A percentile compares a stretch with the other conserved stretches of the same genome.
These are phyloP conservation scores for Poeciliopsis prolifica DNA, from an alignment of 2,113 vertebrate species.

Conservation along the genomic window DNA sequence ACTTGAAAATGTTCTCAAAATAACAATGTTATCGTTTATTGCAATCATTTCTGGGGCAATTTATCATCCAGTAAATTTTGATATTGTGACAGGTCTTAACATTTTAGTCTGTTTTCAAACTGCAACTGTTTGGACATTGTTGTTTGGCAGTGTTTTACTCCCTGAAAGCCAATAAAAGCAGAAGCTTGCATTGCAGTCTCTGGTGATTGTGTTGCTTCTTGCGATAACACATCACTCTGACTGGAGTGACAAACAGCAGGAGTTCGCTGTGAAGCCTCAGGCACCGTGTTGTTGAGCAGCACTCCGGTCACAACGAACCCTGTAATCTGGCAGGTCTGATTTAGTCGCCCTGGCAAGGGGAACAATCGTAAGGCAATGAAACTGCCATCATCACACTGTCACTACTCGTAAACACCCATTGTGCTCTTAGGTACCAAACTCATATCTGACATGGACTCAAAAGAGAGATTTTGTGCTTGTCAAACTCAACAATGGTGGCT, in stretches of 20 bases:
- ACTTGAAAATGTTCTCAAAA: too few relatives aligned
- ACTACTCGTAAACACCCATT: constrained; percentile 8
- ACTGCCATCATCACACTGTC: neutral
- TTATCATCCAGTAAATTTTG: too few relatives aligned
- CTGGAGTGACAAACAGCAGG: constrained; percentile 25
- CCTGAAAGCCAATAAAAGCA: too few relatives aligned
- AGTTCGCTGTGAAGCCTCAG: neutral
- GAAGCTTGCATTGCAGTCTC: neutral
- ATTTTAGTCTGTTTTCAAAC: neutral
- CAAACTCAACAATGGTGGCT: constrained; percentile 24
- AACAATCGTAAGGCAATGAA: constrained; percentile 46
- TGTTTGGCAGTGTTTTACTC: neutral
- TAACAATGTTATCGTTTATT: too few relatives aligned
- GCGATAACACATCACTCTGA: constrained; percentile 21
- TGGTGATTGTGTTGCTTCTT: constrained; percentile 10
- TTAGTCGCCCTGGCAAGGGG: constrained; percentile 25
- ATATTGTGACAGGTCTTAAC: neutral
- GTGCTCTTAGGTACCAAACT: constrained; percentile 24
- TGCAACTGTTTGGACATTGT: neutral
- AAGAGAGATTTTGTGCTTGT: constrained; percentile 40
- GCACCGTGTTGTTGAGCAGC: constrained; percentile 23
- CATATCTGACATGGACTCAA: constrained; percentile 41
- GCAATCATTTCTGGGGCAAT: too few relatives aligned
- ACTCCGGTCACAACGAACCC: constrained; percentile 13
- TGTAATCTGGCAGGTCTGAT: constrained; percentile 23